Evolutionary conservation across 1,140 invertebrate genomes (phyloP).

Genomic region (Zaprionus capensis): DNA sequence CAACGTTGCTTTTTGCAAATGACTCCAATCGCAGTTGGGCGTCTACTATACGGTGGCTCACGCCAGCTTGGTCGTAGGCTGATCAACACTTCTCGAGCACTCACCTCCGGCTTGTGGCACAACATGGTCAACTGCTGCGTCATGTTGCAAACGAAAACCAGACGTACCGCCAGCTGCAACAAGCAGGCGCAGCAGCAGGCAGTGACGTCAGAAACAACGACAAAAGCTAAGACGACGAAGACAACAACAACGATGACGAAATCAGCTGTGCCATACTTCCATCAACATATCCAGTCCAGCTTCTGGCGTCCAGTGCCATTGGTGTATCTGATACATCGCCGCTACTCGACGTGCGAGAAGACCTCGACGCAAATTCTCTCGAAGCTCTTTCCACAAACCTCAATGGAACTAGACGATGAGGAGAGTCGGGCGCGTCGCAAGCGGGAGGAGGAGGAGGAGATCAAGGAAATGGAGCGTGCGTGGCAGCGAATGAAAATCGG

Average conservation of each 20-base stretch:
- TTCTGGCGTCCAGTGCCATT: slow-evolving; percentile 15
- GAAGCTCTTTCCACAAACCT: slow-evolving; percentile 81
- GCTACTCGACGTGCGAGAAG: slow-evolving; percentile 55
- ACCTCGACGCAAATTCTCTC: slow-evolving; percentile 64
- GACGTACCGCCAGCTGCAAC: background rate
- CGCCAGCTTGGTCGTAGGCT: slow-evolving; percentile 31
- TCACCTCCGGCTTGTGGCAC: slow-evolving; percentile 39
- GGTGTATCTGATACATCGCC: slow-evolving; percentile 36
- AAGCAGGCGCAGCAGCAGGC: slow-evolving; percentile 8
- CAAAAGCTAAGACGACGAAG: background rate
- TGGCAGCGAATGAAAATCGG: slow-evolving; percentile 87
- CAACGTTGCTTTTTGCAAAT: slow-evolving; percentile 52
- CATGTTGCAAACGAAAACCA: slow-evolving; percentile 6
- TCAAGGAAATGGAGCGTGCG: slow-evolving; percentile 86
- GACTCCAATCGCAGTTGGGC: slow-evolving; percentile 38
- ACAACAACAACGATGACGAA: background rate
- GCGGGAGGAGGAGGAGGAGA: slow-evolving; percentile 76
- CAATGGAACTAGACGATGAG: slow-evolving; percentile 57
- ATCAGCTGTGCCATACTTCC: background rate
- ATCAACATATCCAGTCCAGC: background rate
- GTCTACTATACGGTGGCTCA: slow-evolving; percentile 27
- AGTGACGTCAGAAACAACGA: background rate
- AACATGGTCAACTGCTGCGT: slow-evolving; percentile 34
- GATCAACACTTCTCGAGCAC: slow-evolving; percentile 34
- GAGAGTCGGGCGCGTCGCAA: slow-evolving; percentile 58